These are phyloP conservation scores for Atherinomorus stipes DNA, from an alignment of 2,113 vertebrate species.

Conservation along the genomic window DNA sequence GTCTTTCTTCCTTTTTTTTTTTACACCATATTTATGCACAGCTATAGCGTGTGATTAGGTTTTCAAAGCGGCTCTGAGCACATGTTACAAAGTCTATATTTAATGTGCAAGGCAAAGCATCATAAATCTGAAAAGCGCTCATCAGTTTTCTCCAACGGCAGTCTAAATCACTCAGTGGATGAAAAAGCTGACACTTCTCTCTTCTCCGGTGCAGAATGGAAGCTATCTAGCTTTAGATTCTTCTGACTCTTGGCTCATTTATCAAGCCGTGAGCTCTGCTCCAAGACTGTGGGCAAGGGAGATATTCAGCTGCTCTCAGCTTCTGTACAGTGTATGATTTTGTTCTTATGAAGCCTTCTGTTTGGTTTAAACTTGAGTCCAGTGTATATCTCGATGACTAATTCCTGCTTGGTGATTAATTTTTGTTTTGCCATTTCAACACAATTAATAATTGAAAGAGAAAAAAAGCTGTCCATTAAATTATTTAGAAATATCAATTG, in stretches of 20 bases:
- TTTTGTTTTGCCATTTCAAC: background rate
- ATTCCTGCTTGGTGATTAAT: slow-evolving; percentile 14
- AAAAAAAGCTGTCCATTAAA: too few species aligned
- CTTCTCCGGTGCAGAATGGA: slow-evolving; percentile 70
- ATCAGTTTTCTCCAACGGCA: slow-evolving; percentile 78
- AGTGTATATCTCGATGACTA: slow-evolving; percentile 10
- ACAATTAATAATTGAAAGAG: background rate
- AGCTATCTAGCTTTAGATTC: slow-evolving; percentile 77
- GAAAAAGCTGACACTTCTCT: slow-evolving; percentile 77
- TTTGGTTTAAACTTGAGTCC: background rate
- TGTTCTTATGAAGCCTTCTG: slow-evolving; percentile 20
- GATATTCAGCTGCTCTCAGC: slow-evolving; percentile 48
- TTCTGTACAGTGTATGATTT: slow-evolving; percentile 29
- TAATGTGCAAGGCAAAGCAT: slow-evolving; percentile 71
- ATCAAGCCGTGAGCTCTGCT: slow-evolving; percentile 65
- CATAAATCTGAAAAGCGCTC: slow-evolving; percentile 78
- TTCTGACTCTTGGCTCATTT: slow-evolving; percentile 72
- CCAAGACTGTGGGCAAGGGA: slow-evolving; percentile 50
- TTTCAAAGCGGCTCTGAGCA: slow-evolving; percentile 69
- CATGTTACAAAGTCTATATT: slow-evolving; percentile 79
- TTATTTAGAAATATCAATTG: too few species aligned
- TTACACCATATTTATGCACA: slow-evolving; percentile 35
- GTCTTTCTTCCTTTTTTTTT: background rate
- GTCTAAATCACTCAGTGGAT: slow-evolving; percentile 73
- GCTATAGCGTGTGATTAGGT: slow-evolving; percentile 65